phyloP scores from a whole-genome alignment of 2,888 invertebrate genomes.

The Caradrina kadenii region DNA sequence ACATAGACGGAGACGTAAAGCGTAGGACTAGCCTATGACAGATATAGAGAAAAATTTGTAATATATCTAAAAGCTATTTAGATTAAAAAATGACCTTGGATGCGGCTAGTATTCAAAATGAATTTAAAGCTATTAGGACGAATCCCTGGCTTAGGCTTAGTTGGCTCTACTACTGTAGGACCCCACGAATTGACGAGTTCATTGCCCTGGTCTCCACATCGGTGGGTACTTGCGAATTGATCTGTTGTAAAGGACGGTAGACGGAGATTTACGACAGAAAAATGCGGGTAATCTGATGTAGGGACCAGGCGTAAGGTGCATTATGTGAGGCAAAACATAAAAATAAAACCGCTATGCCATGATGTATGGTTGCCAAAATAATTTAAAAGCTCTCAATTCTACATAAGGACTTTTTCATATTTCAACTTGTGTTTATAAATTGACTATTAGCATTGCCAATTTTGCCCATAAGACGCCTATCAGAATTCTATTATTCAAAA shows the following conservation, averaged over 20 bases:
- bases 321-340: slow-evolving; percentile 82
- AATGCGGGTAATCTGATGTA: slow-evolving; percentile 26
- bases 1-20: slow-evolving; percentile 58
- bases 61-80: slow-evolving; percentile 79
- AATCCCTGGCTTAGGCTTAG: slow-evolving; percentile 73
- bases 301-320: slow-evolving; percentile 72
- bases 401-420: slow-evolving; percentile 30
- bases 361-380: slow-evolving; percentile 74
- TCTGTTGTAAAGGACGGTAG: slow-evolving; percentile 27
- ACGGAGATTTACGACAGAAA: slow-evolving; percentile 21
- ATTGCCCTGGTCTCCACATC: slow-evolving; percentile 53
- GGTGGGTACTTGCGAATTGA: slow-evolving; percentile 6
- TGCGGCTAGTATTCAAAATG: slow-evolving; percentile 67
- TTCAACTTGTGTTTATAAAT: slow-evolving; percentile 15
- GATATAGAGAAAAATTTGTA: slow-evolving; percentile 55
- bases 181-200: slow-evolving; percentile 65
- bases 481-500: slow-evolving; percentile 14
- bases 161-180: slow-evolving; percentile 61
- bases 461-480: slow-evolving; percentile 21
- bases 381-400: slow-evolving; percentile 57
- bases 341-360: slow-evolving; percentile 64
- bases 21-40: slow-evolving; percentile 69
- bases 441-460: slow-evolving; percentile 23
- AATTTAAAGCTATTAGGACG: slow-evolving; percentile 70
- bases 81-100: slow-evolving; percentile 60